A percentile compares a stretch with the other conserved stretches of the same genome.
phyloP scores from a whole-genome alignment of 2,113 vertebrate species.

The Sapajus apella region DNA sequence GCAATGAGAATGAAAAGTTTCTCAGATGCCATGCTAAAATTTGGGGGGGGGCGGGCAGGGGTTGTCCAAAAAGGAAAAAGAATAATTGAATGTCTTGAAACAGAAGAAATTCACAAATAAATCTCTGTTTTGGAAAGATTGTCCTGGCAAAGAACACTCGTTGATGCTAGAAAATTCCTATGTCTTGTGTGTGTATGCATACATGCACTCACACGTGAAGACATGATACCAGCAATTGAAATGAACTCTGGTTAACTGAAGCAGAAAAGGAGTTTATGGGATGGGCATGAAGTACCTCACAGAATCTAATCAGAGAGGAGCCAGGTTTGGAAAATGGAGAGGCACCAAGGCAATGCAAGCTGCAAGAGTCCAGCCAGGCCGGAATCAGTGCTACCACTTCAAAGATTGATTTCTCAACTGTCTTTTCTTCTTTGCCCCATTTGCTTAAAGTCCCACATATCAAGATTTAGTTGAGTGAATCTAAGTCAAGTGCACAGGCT shows the following conservation, averaged over 20 bases:
- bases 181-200: neutral
- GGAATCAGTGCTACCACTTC: neutral
- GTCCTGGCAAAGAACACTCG: neutral
- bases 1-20: neutral
- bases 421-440: neutral
- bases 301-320: neutral
- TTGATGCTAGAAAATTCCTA: neutral
- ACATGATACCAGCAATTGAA: neutral
- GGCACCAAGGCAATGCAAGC: neutral
- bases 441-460: neutral
- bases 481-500: neutral
- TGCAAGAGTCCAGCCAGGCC: neutral
- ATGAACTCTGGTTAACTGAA: neutral
- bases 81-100: neutral
- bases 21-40: neutral
- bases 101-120: neutral
- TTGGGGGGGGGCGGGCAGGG: rapidly evolving
- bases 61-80: neutral
- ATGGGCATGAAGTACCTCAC: neutral
- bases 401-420: neutral
- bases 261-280: neutral
- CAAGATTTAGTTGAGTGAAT: neutral
- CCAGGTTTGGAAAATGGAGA: neutral
- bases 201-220: neutral
- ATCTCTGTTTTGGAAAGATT: neutral